Conservation (phyloP, 30 jellyfish, hydroid and myxozoan genomes). For the Aurelia aurita complex sp. Pacific region DNA sequence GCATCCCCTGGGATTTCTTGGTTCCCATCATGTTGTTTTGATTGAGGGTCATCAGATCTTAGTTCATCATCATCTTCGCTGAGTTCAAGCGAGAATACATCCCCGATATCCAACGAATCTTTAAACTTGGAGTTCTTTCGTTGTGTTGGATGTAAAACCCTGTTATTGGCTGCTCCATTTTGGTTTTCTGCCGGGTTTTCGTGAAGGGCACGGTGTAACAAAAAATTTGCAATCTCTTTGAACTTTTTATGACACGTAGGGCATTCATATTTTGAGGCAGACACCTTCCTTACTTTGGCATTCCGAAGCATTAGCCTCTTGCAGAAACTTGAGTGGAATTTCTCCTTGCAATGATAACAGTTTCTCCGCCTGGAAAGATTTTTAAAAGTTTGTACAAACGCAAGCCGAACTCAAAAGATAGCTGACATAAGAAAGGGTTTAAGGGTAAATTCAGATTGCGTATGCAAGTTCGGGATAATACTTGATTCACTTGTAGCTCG, state of each 20-base stretch:
- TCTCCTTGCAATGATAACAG: conserved; percentile 52
- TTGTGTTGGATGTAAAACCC: neutral
- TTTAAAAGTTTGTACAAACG: too few species aligned
- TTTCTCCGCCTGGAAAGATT: conserved; percentile 36
- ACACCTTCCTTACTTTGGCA: conserved; percentile 11
- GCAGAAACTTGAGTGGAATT: conserved; percentile 57
- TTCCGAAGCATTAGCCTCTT: conserved; percentile 40
- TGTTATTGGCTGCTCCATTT: conserved; percentile 32
- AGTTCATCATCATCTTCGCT: conserved; percentile 1
- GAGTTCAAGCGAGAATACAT: neutral
- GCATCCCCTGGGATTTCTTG: conserved; percentile 35
- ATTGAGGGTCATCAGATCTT: conserved; percentile 4
- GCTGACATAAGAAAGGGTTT: too few species aligned
- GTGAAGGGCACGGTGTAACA: conserved; percentile 73
- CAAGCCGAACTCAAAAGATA: too few species aligned
- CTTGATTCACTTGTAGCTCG: too few species aligned
- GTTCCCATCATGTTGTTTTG: conserved; percentile 13
- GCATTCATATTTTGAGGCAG: conserved; percentile 54
- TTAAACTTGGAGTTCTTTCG: conserved; percentile 6
- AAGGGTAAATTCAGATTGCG: too few species aligned
- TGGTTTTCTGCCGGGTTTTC: conserved; percentile 54
- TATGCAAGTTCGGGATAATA: too few species aligned
- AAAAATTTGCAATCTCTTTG: conserved; percentile 63
- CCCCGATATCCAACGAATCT: conserved; percentile 10
- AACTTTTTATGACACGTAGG: conserved; percentile 56